A percentile compares a stretch with the other conserved stretches of the same genome.
Conservation (phyloP, 2,888 invertebrate species). For the Drosophila birchii region DNA sequence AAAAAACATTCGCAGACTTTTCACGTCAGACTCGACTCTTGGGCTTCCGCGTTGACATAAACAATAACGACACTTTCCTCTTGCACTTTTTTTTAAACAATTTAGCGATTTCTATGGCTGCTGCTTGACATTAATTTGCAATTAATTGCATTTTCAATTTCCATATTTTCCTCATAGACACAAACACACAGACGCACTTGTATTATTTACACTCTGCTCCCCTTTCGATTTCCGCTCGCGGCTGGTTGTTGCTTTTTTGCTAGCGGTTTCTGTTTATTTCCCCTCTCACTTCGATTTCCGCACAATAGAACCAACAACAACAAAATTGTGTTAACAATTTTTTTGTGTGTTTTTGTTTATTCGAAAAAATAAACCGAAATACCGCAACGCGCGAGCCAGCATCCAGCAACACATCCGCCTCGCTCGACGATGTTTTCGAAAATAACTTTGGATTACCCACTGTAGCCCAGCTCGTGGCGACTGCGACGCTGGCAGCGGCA, state of each 20-base stretch:
- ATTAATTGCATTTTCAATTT: slow-evolving; percentile 58
- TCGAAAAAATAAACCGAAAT: slow-evolving; percentile 19
- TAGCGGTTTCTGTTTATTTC: slow-evolving; percentile 29
- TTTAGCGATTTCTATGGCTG: slow-evolving; percentile 54
- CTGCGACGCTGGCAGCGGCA: slow-evolving; percentile 11
- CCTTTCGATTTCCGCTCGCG: slow-evolving; percentile 48
- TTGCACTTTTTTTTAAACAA: slow-evolving; percentile 68
- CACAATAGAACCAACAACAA: slow-evolving; percentile 29
- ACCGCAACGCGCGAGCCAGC: slow-evolving; percentile 30
- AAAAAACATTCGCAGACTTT: slow-evolving; percentile 19
- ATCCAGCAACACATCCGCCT: slow-evolving; percentile 65
- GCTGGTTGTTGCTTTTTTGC: slow-evolving; percentile 61
- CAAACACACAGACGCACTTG: neutral
- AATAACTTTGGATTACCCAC: slow-evolving; percentile 14
- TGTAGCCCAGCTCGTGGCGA: slow-evolving; percentile 34
- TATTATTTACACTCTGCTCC: slow-evolving; percentile 22
- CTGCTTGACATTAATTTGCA: slow-evolving; percentile 53
- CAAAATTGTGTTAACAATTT: slow-evolving; percentile 29
- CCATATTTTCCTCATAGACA: slow-evolving; percentile 26
- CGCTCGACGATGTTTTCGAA: slow-evolving; percentile 47
- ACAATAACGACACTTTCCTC: slow-evolving; percentile 30
- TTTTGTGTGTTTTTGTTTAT: slow-evolving; percentile 38
- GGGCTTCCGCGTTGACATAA: slow-evolving; percentile 51
- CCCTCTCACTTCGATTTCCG: slow-evolving; percentile 29
- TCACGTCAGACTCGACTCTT: slow-evolving; percentile 34